Percentiles rank a stretch among this genome's conserved stretches.
Conservation (phyloP, 2,113 vertebrate species). For the Coptodon bakossiorum region DNA sequence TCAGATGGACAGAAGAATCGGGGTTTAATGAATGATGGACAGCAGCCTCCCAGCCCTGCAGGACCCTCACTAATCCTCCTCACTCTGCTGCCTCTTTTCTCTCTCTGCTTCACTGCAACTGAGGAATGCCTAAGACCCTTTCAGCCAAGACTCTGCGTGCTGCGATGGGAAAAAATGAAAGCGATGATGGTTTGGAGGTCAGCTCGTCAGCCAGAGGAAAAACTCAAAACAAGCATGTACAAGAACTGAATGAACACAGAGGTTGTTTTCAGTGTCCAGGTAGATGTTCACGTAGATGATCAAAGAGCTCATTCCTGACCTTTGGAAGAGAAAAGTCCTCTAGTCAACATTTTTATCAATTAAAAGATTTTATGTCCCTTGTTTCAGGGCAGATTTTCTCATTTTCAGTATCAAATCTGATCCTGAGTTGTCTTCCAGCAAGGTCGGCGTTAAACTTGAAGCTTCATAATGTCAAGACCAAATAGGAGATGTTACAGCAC, state of each 20-base stretch:
- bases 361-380: not conserved
- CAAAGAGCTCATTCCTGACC: not conserved
- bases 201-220: not conserved
- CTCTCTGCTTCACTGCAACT: conserved; percentile 10
- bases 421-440: not conserved
- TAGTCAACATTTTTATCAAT: not conserved
- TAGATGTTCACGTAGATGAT: not conserved
- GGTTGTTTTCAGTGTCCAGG: not conserved
- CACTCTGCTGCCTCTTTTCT: not conserved
- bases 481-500: not conserved
- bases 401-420: not conserved
- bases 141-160: not conserved
- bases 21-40: not conserved
- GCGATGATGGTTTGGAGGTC: not conserved
- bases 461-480: not conserved
- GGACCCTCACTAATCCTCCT: not conserved
- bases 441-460: not conserved
- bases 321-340: not conserved
- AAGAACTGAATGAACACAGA: not conserved
- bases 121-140: conserved; percentile 20
- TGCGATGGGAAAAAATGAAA: not conserved
- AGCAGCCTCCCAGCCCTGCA: not conserved
- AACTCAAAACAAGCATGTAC: not conserved
- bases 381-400: not conserved
- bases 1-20: not conserved